These are phyloP conservation scores for Pimephales promelas DNA, from an alignment of 2,113 vertebrate species.

Conservation along the genomic window DNA sequence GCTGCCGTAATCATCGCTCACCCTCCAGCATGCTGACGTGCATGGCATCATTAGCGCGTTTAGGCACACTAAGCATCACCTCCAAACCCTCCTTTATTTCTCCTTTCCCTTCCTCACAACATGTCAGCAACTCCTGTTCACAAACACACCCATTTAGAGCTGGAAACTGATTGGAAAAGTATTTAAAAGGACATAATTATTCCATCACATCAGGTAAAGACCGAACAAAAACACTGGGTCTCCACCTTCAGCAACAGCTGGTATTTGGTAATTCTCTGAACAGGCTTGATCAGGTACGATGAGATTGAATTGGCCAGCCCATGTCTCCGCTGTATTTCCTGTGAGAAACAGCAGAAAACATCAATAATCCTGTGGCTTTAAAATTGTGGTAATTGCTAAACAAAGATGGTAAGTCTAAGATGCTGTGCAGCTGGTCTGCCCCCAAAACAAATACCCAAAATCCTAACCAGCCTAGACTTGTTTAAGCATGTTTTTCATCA, in stretches of 20 bases:
- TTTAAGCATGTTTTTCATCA: not conserved
- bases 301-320: slow-evolving; percentile 96
- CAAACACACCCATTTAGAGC: not conserved
- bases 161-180: not conserved
- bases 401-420: not conserved
- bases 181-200: not conserved
- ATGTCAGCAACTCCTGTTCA: slow-evolving; percentile 90
- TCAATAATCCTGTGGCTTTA: too few relatives aligned
- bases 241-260: slow-evolving; percentile 95
- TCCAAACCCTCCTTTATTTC: slow-evolving; percentile 98
- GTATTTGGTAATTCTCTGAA: slow-evolving; percentile 98
- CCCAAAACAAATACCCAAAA: not conserved
- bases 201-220: not conserved
- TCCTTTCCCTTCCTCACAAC: slow-evolving; percentile 97
- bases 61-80: slow-evolving; percentile 98
- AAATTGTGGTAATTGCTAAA: not conserved
- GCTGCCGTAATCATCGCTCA: slow-evolving; percentile 61
- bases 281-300: slow-evolving; percentile 96
- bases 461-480: not conserved
- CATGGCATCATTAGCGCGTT: slow-evolving; percentile 98
- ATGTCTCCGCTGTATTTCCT: slow-evolving; percentile 97
- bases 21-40: slow-evolving; percentile 99
- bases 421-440: not conserved
- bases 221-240: not conserved
- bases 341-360: slow-evolving; percentile 3